Evolutionary conservation across 2,113 vertebrate genomes (phyloP).

Genomic region (Oreotrochilus melanogaster): DNA sequence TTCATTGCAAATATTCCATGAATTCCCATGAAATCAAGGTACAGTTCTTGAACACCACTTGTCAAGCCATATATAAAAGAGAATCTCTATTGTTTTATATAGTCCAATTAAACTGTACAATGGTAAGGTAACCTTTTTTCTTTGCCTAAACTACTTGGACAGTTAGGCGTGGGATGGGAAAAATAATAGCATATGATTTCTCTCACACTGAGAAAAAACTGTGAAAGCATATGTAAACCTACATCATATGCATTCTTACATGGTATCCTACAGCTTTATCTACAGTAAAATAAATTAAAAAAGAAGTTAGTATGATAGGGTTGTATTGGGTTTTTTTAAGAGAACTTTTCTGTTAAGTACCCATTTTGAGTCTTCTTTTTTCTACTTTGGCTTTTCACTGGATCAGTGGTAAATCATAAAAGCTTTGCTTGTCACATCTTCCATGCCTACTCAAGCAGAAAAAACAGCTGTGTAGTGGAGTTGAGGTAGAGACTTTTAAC

Average conservation of each 20-base stretch:
- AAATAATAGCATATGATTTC: not conserved
- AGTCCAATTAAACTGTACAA: not conserved
- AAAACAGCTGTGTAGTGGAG: not conserved
- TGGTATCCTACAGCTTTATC: not conserved
- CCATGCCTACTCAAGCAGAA: not conserved
- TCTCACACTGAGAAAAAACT: not conserved
- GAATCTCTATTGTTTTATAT: not conserved
- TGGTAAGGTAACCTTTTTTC: not conserved
- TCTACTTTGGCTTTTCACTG: not conserved
- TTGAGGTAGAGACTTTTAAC: not conserved
- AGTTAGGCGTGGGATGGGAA: not conserved
- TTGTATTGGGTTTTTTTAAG: not conserved
- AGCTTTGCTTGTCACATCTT: not conserved
- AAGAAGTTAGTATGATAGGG: accelerated
- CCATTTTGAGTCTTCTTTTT: not conserved
- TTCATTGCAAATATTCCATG: not conserved
- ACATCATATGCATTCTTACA: not conserved
- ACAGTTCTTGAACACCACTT: not conserved
- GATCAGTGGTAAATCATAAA: not conserved
- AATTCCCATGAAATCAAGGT: not conserved
- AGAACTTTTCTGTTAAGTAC: not conserved
- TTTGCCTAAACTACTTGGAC: not conserved
- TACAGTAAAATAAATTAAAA: not conserved
- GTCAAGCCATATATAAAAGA: not conserved
- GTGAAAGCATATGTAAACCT: not conserved